Conservation (phyloP, 2,113 vertebrate genomes). For the Oryzias curvinotus region DNA sequence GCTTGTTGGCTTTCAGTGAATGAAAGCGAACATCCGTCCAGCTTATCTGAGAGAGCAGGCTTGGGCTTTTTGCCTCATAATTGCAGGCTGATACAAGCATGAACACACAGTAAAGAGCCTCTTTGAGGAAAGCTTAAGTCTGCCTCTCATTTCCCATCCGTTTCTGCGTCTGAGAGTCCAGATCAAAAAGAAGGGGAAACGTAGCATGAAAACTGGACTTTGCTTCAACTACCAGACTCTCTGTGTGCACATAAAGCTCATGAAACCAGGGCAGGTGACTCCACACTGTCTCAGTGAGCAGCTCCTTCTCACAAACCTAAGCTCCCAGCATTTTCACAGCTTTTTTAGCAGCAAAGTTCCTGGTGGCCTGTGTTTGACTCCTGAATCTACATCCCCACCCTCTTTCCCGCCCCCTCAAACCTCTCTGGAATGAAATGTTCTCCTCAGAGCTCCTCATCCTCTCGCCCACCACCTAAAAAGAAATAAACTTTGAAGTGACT, state of each 20-base stretch:
- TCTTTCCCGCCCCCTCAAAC: conserved; percentile 31
- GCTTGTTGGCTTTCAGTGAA: conserved; percentile 51
- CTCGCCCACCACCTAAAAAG: conserved; percentile 36
- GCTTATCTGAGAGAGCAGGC: conserved; percentile 71
- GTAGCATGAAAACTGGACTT: conserved; percentile 49
- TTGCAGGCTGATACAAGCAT: conserved; percentile 54
- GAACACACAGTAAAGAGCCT: conserved; percentile 54
- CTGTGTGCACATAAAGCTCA: conserved; percentile 27
- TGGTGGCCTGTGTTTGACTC: conserved; percentile 61
- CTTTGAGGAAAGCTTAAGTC: conserved; percentile 63
- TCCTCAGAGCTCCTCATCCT: conserved; percentile 48
- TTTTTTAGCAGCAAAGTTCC: conserved; percentile 54
- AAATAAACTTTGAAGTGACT: conserved; percentile 34
- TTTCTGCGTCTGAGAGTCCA: conserved; percentile 26
- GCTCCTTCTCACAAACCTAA: conserved; percentile 27
- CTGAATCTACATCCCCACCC: conserved; percentile 20
- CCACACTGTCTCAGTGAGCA: conserved; percentile 20
- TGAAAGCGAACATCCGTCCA: conserved; percentile 44
- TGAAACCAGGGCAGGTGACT: conserved; percentile 7
- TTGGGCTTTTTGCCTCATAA: conserved; percentile 47
- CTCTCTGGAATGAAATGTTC: conserved; percentile 57
- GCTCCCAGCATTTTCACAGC: conserved; percentile 22
- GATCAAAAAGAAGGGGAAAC: conserved; percentile 41
- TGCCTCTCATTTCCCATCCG: conserved; percentile 31
- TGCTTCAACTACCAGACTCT: conserved; percentile 3